These are phyloP conservation scores for Dendrophyllia cribrosa DNA, from an alignment of 64 coral and sea anemone species.

Conservation along the genomic window DNA sequence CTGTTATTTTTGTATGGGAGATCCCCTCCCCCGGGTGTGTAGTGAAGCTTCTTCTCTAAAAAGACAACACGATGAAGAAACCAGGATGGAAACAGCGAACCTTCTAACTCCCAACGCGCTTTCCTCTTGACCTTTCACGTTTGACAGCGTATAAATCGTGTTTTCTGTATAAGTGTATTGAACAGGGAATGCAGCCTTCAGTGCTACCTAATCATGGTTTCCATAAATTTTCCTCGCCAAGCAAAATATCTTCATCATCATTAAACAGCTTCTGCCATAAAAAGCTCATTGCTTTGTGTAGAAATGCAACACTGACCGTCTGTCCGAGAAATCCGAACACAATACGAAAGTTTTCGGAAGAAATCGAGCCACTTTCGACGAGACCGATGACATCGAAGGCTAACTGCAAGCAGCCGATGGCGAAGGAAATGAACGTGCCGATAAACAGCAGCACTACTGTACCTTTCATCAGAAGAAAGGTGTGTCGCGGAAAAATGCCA, in stretches of 20 bases:
- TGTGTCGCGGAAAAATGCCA: not conserved
- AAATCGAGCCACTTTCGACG: not conserved
- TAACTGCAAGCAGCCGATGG: conserved; percentile 4
- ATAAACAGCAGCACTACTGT: not conserved
- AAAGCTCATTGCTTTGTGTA: conserved; percentile 2
- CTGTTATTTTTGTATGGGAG: too few relatives aligned
- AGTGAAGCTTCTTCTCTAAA: too few relatives aligned
- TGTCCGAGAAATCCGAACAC: conserved; percentile 1
- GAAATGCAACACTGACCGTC: not conserved
- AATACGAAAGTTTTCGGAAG: conserved; percentile 2
- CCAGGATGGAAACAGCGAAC: too few relatives aligned
- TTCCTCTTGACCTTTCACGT: too few relatives aligned
- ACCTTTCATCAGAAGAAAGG: not conserved
- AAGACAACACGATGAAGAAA: too few relatives aligned
- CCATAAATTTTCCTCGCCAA: not conserved
- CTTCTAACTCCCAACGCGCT: too few relatives aligned
- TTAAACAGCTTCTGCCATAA: conserved; percentile 37
- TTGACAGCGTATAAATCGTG: too few relatives aligned
- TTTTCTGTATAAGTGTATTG: too few relatives aligned
- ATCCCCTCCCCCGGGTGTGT: too few relatives aligned
- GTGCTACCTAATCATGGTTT: not conserved
- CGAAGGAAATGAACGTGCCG: not conserved
- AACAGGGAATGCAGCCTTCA: too few relatives aligned
- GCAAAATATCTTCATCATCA: conserved; percentile 28
- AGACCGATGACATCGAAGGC: conserved; percentile 22